These are phyloP conservation scores for Osmoderma eremita DNA, from an alignment of 2,888 invertebrate species.

Conservation along the genomic window DNA sequence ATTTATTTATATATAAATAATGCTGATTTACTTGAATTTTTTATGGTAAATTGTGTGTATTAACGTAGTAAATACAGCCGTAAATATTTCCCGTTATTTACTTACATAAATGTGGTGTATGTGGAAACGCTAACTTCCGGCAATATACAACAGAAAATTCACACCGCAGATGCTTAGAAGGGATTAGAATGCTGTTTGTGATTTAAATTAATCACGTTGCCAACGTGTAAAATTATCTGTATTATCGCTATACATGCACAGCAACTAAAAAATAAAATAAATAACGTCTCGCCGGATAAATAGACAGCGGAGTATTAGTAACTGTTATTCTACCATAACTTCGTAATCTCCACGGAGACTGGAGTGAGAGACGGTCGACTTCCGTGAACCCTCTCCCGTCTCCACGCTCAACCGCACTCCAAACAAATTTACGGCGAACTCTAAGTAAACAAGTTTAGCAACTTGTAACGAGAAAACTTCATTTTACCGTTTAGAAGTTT, in stretches of 20 bases:
- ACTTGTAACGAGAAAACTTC: constrained; percentile 58
- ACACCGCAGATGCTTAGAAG: neutral
- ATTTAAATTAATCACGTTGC: neutral
- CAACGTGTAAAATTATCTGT: neutral
- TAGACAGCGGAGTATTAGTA: constrained; percentile 12
- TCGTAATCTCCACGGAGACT: constrained; percentile 24
- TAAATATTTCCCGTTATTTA: too few species aligned
- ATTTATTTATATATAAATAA: too few species aligned
- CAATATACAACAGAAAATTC: too few species aligned
- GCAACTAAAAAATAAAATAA: too few species aligned
- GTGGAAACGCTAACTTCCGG: too few species aligned
- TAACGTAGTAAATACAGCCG: too few species aligned
- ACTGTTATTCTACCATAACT: constrained; percentile 26
- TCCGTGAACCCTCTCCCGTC: constrained; percentile 32
- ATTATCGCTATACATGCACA: too few species aligned
- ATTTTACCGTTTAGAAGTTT: constrained; percentile 54
- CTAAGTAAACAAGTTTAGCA: constrained; percentile 54
- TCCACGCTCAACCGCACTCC: constrained; percentile 45
- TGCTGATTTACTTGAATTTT: too few species aligned
- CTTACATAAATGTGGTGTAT: too few species aligned
- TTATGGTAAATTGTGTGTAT: too few species aligned
- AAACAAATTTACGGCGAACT: constrained; percentile 55
- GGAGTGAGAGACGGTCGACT: constrained; percentile 30
- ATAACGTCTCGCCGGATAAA: too few species aligned
- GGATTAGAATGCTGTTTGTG: neutral